Percentiles rank a stretch among this genome's conserved stretches.
phyloP scores from a whole-genome alignment of 35 echinoderm and acorn worm genomes.

The Patiria miniata region DNA sequence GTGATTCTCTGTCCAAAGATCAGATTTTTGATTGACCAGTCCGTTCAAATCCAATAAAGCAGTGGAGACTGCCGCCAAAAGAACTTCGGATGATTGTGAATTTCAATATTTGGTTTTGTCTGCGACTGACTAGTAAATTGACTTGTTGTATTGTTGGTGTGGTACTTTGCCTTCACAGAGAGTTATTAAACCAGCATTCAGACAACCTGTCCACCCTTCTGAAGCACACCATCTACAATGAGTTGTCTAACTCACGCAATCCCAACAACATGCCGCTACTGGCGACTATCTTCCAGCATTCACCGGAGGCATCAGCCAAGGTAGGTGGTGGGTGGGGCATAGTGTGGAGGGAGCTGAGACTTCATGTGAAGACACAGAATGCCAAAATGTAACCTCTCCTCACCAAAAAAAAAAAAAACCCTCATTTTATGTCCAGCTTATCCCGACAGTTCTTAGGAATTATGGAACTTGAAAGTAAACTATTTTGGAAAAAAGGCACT shows the following conservation, averaged over 20 bases:
- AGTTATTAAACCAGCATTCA: slow-evolving; percentile 71
- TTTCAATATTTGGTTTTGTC: no score
- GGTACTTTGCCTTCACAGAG: slow-evolving; percentile 50
- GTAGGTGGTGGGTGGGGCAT: slow-evolving; percentile 5
- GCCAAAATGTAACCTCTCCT: no score
- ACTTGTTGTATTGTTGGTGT: background rate
- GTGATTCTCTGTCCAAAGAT: no score
- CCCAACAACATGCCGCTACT: slow-evolving; percentile 91
- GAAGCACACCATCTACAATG: slow-evolving; percentile 95
- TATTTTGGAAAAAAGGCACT: no score
- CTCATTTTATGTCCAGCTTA: no score
- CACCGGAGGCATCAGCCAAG: slow-evolving; percentile 81
- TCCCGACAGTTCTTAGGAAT: no score
- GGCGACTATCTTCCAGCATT: slow-evolving; percentile 74
- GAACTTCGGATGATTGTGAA: no score
- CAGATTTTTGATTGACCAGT: background rate
- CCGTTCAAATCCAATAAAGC: background rate
- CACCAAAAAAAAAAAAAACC: no score
- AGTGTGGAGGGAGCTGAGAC: background rate
- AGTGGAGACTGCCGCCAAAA: no score
- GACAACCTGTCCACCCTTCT: slow-evolving; percentile 81
- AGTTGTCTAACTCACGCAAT: slow-evolving; percentile 83
- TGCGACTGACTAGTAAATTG: background rate
- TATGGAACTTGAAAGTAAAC: no score
- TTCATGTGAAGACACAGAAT: background rate